Evolutionary conservation across 2,797 vertebrate genomes (phyloP), one percentile per base, ranked within the genome.

Genomic region (Adrianichthys oophorus): DNA sequence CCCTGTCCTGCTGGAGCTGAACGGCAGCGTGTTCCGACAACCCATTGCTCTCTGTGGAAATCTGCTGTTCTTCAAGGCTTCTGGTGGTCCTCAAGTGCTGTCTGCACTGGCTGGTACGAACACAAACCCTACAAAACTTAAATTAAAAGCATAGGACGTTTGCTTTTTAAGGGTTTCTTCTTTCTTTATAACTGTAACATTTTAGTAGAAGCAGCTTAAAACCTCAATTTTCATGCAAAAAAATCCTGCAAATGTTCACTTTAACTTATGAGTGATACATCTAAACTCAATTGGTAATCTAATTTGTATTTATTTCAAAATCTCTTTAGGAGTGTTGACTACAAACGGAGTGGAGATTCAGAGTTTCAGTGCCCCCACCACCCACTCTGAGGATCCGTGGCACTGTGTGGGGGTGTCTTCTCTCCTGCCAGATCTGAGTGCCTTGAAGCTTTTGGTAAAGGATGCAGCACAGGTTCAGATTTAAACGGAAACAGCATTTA

Each of bases 31-130:
- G 67, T 98, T 97, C 85, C 82, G 91, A 65, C 95, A 95, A 23
- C 91, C 91, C 0, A 88, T 95, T 44, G 86, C 93, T 0, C 92
- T 98, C 37, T 67, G 75, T 0, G 92, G 94, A 65, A 90, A 93
- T 5, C 29, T 96, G 73, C 90, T 98, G 16, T 77, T 98, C 82
- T 93, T 95, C 79, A 94, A 90, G 76, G 90, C 92, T 19, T 62
- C 79, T 13, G 62, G 81, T 1, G 81, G 83, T 24, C 67, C 88
- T 48, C 87, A 84, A 17, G 70, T 90, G 18, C 86, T 98, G 50
- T 77, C 93, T 0, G 72, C 77, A 0, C 73, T 96, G 57, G 76
- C 91, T 0, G 94, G 96, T 98, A 76, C 94, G 94, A 52, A 52
- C 10, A 46, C 19, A 19, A 10, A 45, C n/a, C 17, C 17, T 10